Conservation (phyloP, 2,113 vertebrate species). For the Proteles cristata region DNA sequence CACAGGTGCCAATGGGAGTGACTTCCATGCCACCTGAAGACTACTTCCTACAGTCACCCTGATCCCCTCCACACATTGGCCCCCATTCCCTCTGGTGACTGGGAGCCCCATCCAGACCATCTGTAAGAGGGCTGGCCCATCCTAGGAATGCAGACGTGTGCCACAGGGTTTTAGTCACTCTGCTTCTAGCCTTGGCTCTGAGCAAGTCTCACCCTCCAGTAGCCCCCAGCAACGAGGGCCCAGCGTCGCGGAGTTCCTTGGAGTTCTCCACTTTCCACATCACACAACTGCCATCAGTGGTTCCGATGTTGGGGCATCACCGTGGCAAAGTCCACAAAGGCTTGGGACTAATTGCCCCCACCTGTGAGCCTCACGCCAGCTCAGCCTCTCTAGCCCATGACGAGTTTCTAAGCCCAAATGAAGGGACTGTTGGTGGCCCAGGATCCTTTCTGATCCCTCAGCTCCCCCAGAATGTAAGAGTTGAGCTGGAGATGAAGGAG, state of each 20-base stretch:
- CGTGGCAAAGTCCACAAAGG: background rate
- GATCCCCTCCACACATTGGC: background rate
- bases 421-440: background rate
- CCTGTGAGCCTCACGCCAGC: background rate
- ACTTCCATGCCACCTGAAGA: too few relatives aligned
- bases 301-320: background rate
- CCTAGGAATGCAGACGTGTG: background rate
- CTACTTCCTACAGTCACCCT: background rate
- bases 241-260: fast-evolving
- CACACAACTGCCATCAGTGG: background rate
- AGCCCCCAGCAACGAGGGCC: background rate
- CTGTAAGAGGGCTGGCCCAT: background rate
- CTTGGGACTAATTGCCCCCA: background rate
- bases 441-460: background rate
- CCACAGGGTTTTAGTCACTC: background rate
- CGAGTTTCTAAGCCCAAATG: background rate
- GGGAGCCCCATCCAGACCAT: background rate
- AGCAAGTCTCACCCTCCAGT: background rate
- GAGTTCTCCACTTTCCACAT: background rate
- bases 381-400: background rate
- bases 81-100: background rate
- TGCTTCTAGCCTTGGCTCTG: background rate
- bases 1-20: background rate
- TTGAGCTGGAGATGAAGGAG: background rate
- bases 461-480: background rate